phyloP scores from a whole-genome alignment of 1,140 invertebrate genomes.

The Aphelinus certus region DNA sequence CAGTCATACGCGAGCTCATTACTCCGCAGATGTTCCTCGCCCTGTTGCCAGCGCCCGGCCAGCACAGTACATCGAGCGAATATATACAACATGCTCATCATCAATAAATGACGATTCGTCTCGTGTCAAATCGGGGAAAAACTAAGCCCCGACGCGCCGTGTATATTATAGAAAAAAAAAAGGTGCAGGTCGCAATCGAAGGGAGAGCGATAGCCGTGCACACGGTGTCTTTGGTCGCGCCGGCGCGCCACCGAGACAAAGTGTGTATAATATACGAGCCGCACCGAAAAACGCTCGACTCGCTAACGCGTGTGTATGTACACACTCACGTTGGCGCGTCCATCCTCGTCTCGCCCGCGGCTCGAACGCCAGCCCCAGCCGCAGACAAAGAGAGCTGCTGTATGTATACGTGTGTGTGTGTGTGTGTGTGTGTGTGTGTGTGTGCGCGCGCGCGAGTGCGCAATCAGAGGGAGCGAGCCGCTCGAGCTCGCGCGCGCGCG shows the following conservation, averaged over 20 bases:
- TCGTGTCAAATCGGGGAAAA: no score
- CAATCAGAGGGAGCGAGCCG: conserved; percentile 55
- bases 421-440: not conserved
- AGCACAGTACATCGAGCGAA: no score
- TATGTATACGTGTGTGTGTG: no score
- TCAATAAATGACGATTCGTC: no score
- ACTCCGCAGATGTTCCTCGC: no score
- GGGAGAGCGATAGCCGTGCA: not conserved
- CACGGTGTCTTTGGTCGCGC: not conserved
- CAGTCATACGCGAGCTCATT: no score
- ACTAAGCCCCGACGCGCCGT: not conserved
- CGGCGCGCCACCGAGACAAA: no score
- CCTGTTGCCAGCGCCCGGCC: no score
- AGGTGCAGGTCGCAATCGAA: conserved; percentile 32
- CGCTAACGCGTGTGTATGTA: not conserved
- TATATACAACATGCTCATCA: no score
- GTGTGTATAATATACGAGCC: no score
- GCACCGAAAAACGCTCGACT: no score
- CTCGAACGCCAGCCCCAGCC: not conserved
- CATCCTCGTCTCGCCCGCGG: not conserved
- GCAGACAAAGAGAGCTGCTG: no score
- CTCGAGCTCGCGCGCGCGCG: conserved; percentile 29
- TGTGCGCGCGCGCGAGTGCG: conserved; percentile 31
- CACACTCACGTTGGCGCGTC: not conserved
- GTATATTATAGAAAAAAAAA: conserved; percentile 40